Evolutionary conservation across 1,140 invertebrate genomes (phyloP), one percentile per base, ranked within the genome.

Genomic region (Drosophila rhopaloa): DNA sequence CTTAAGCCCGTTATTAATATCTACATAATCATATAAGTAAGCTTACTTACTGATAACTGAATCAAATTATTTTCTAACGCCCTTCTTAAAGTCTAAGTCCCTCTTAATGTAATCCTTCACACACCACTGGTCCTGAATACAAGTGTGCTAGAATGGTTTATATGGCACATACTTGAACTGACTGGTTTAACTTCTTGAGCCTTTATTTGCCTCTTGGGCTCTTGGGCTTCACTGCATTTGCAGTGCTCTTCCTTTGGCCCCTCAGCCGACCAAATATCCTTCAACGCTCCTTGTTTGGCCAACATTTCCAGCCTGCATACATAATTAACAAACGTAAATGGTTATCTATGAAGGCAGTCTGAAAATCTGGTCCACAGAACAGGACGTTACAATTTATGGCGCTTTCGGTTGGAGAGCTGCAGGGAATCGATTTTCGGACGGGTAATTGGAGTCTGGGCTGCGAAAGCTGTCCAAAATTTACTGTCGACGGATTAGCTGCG

Each of bases 151-250:
- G 8, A 63, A 74, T 74, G 70, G 58, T 75, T 74, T 75, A 75
- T 63, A 41, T 63, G 70, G 59, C 73, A 75, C 70, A 75, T 65
- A 74, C 72, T 76, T 44, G 58, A 74, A 51, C 51, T 56, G 46
- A 41, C 54, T 55, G 70, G 68, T 41, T 72, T 72, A 72, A 58
- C 59, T 75, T 75, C 51, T 57, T 65, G 54, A 76, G 73, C 46
- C 60, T 66, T 75, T 76, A 65, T 76, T 65, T 75, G 47, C 59
- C 61, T 37, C 59, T 59, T 71, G 37, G 14, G 66, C 56, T 60
- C 29, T 24, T 24, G 24, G 24, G 24, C 24, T 24, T 48, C 55
- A 59, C 53, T 73, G 70, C 65, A 71, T 74, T 74, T 72, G 47
- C 68, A 44, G 38, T 38, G 48, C 60, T 27, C 60, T 44, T 40